Base-by-base conservation (phyloP, 2,113 vertebrate genomes). In the Gymnobelideus leadbeateri region DNA sequence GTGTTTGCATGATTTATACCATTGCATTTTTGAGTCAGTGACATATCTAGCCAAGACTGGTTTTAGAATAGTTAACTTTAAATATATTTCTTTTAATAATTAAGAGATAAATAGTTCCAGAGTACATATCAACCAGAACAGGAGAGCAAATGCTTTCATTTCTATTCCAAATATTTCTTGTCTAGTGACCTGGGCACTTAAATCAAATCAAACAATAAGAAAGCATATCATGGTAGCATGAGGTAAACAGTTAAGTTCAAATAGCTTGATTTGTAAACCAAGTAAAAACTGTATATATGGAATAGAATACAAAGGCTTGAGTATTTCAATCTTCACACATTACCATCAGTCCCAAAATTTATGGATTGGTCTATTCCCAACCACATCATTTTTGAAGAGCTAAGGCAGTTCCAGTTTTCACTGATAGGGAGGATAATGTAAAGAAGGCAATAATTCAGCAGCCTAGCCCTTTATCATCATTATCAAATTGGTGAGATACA, bases 301-400 rank as follows among this genome's bases (percentile, higher is more conserved):
- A 9, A 0, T 91, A 19, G 55, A 91, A 90, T 57, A 57, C 8
- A 0, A 43, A 96, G 91, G 4, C n/a, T 10, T 92, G 31, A 52
- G 84, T 77, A 95, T 94, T 95, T 95, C 52, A 91, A 92, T 37
- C 23, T 91, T 25, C 5, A 52, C 16, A 51, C 14, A n/a, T 77
- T 95, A 3, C 77, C 31, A 89, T 93, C 37, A 90, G 14, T 54
- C 93, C 90, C 96, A 96, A 95, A 93, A 95, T 95, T 53, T 96
- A 91, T 95, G 49, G 16, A 37, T 6, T 53, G n/a, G 94, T 94
- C 10, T 92, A 7, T 54, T 94, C 94, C 90, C 52, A 94, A 11
- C 37, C 51, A 51, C 23, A 91, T 93, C 19, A 26, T 91, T 93
- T 84, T 92, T 91, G 89, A 94, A 94, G 90, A 91, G 21, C 3